phyloP scores from a whole-genome alignment of 2,888 invertebrate genomes.

The Sinohyriopsis cumingii region DNA sequence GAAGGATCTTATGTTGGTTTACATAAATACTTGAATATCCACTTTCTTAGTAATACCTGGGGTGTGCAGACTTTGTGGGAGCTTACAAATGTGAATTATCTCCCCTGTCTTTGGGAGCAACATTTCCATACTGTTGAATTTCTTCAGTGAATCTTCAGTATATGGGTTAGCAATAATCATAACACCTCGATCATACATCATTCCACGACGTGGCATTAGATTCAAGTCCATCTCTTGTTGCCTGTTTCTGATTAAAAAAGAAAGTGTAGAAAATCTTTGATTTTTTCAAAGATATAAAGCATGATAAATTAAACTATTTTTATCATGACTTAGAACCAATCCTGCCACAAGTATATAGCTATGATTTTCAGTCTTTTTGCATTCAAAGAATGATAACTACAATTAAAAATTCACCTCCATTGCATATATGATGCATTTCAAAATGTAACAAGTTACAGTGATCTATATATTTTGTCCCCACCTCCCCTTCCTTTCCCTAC shows the following conservation, averaged over 20 bases:
- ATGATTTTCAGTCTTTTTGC: too few species aligned
- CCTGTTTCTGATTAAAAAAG: conserved; percentile 43
- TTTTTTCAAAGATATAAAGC: too few species aligned
- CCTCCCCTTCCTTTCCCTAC: too few species aligned
- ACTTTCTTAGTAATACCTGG: conserved; percentile 52
- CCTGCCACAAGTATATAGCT: too few species aligned
- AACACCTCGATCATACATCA: conserved; percentile 63
- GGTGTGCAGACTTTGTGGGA: conserved; percentile 69
- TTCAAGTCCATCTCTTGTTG: conserved; percentile 68
- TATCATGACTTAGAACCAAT: too few species aligned
- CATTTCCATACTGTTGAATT: conserved; percentile 69
- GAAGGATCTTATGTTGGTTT: too few species aligned
- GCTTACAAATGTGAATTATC: conserved; percentile 64
- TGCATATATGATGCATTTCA: too few species aligned
- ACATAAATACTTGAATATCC: background rate
- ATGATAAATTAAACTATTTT: too few species aligned
- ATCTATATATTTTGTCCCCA: too few species aligned
- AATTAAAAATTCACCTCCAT: too few species aligned
- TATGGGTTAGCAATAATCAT: conserved; percentile 70
- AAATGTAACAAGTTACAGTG: too few species aligned
- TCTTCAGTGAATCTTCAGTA: conserved; percentile 64
- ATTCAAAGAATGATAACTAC: too few species aligned
- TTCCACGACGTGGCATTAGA: conserved; percentile 64
- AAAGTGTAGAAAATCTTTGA: background rate
- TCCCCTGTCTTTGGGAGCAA: conserved; percentile 64